A percentile compares a stretch with the other conserved stretches of the same genome.
Evolutionary conservation across 1,140 invertebrate genomes (phyloP).

Genomic region (Drosophila asahinai): DNA sequence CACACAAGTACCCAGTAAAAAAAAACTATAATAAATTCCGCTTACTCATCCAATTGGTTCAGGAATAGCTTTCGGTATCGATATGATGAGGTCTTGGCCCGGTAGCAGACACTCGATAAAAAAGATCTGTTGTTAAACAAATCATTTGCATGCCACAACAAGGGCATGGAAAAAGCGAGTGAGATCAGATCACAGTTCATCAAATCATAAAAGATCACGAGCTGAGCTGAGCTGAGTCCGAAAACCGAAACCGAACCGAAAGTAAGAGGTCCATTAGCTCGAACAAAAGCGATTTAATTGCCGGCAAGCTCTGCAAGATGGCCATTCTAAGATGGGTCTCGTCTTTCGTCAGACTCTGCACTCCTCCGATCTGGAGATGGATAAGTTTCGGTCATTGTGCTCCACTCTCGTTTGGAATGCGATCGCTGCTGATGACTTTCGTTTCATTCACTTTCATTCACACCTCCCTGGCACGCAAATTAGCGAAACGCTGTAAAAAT

Average conservation of each 20-base stretch:
- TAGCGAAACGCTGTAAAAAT: constrained; percentile 58
- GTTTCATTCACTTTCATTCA: constrained; percentile 77
- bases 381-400: constrained; percentile 50
- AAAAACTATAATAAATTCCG: constrained; percentile 6
- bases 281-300: constrained; percentile 80
- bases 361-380: constrained; percentile 38
- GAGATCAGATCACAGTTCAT: constrained; percentile 53
- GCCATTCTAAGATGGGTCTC: constrained; percentile 57
- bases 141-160: constrained; percentile 65
- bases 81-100: constrained; percentile 13
- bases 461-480: constrained; percentile 56
- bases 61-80: neutral
- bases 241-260: constrained; percentile 44
- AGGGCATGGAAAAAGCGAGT: constrained; percentile 20
- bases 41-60: constrained; percentile 33
- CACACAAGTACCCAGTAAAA: neutral
- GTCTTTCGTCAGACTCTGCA: constrained; percentile 31
- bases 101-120: constrained; percentile 34
- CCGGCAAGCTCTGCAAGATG: constrained; percentile 31
- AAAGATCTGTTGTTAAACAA: constrained; percentile 51
- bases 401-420: constrained; percentile 40
- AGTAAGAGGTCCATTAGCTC: constrained; percentile 77
- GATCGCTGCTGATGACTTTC: constrained; percentile 63
- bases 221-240: neutral
- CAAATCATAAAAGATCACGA: constrained; percentile 43